These are phyloP conservation scores for Urocyon cinereoargenteus DNA, from an alignment of 2,797 vertebrate species.

Conservation along the genomic window DNA sequence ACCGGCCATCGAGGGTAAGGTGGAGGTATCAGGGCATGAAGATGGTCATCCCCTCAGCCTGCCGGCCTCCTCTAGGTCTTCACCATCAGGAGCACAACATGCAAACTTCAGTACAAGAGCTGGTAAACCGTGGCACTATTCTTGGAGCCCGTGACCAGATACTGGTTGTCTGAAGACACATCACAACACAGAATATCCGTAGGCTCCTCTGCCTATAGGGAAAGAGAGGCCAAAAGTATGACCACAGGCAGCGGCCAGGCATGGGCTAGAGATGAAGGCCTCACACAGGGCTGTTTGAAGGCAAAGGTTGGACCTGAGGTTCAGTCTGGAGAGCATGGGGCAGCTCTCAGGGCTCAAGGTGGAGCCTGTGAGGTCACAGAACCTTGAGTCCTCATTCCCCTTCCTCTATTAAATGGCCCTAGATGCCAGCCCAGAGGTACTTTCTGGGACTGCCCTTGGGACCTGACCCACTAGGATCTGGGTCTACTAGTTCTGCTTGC, in stretches of 20 bases:
- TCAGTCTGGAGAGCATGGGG: background rate
- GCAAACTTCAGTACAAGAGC: slow-evolving; percentile 62
- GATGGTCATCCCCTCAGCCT: background rate
- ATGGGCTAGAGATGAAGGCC: background rate
- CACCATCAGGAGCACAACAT: background rate
- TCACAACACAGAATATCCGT: slow-evolving; percentile 74
- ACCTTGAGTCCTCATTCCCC: background rate
- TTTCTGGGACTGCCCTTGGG: background rate
- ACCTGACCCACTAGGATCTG: background rate
- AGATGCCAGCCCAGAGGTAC: background rate
- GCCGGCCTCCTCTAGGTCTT: background rate
- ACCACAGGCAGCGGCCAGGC: fast-evolving
- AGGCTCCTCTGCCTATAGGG: slow-evolving; percentile 64
- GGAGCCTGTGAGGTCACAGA: background rate
- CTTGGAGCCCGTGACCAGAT: slow-evolving; percentile 75
- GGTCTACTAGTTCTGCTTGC: background rate
- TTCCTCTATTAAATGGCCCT: background rate
- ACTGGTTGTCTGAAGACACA: slow-evolving; percentile 65
- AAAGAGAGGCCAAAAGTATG: background rate
- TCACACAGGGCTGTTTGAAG: background rate
- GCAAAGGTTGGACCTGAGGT: background rate
- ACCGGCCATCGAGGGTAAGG: background rate
- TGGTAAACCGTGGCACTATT: slow-evolving; percentile 64
- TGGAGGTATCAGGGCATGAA: fast-evolving
- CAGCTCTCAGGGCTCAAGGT: background rate